Conservation (phyloP, 2,797 vertebrate species). For the Diglossa cyanea region DNA sequence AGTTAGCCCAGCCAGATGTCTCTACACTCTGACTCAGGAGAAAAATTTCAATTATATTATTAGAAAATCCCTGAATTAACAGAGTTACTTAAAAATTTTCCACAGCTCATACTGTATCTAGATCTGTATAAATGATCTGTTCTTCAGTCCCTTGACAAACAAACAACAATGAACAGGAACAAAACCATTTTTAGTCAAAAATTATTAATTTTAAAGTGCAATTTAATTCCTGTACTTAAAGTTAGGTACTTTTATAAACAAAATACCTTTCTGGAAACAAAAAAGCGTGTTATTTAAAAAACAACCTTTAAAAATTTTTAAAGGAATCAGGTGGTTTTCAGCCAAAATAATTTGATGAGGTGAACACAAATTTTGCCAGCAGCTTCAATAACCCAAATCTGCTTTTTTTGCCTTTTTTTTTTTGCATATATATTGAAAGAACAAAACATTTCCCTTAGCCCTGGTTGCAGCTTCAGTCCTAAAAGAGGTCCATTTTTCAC, state of each 20-base stretch:
- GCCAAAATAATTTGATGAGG: conserved; percentile 15
- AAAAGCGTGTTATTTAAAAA: conserved; percentile 5
- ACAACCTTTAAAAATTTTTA: neutral
- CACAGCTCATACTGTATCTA: neutral
- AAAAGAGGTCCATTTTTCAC: neutral
- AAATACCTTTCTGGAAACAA: neutral
- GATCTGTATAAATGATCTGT: neutral
- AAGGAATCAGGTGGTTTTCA: neutral
- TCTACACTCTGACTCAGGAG: neutral
- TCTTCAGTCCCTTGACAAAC: neutral
- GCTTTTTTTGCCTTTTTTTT: neutral
- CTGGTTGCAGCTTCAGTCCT: neutral
- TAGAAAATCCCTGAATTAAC: conserved; percentile 6
- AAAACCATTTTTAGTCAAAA: neutral
- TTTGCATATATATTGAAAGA: neutral
- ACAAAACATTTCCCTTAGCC: neutral
- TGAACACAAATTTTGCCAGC: conserved; percentile 22
- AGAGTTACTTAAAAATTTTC: conserved; percentile 16
- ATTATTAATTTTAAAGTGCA: neutral
- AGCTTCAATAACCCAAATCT: conserved; percentile 25
- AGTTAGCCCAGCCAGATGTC: neutral
- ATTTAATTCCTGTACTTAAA: neutral
- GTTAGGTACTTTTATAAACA: neutral
- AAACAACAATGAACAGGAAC: neutral
- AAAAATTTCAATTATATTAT: neutral